phyloP scores from a whole-genome alignment of 2,797 vertebrate species.

The Coreius guichenoti region DNA sequence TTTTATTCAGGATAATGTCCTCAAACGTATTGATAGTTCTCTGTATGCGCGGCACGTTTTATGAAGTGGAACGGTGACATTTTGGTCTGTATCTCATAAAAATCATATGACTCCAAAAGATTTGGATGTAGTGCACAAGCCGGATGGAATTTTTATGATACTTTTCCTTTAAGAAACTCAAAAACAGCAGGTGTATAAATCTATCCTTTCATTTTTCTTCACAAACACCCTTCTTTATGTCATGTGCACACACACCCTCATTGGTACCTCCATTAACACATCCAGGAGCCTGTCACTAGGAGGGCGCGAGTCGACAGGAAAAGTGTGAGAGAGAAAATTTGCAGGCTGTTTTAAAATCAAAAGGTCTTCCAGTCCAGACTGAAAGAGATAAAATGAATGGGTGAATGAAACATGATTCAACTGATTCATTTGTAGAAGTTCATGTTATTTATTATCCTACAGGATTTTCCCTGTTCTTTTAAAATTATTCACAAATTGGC shows the following conservation, averaged over 20 bases:
- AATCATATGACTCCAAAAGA: background rate
- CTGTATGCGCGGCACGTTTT: background rate
- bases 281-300: conserved; percentile 12
- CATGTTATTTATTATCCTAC: background rate
- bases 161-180: conserved; percentile 11
- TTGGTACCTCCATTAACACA: conserved; percentile 25
- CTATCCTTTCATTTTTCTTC: conserved; percentile 18
- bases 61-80: background rate
- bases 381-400: conserved; percentile 3
- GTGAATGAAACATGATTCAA: background rate
- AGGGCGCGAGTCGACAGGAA: conserved; percentile 3
- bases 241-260: background rate
- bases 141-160: background rate
- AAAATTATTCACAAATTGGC: background rate
- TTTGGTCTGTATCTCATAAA: background rate
- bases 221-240: background rate
- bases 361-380: conserved; percentile 9
- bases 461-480: background rate
- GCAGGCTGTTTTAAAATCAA: background rate
- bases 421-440: background rate
- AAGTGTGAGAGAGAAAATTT: conserved; percentile 7
- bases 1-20: conserved; percentile 1
- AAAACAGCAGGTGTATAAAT: conserved; percentile 7
- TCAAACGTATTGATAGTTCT: background rate
- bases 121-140: background rate